Evolutionary conservation across 2,888 invertebrate genomes (phyloP), one percentile per base, ranked within the genome.

Genomic region (Argyresthia goedartella): DNA sequence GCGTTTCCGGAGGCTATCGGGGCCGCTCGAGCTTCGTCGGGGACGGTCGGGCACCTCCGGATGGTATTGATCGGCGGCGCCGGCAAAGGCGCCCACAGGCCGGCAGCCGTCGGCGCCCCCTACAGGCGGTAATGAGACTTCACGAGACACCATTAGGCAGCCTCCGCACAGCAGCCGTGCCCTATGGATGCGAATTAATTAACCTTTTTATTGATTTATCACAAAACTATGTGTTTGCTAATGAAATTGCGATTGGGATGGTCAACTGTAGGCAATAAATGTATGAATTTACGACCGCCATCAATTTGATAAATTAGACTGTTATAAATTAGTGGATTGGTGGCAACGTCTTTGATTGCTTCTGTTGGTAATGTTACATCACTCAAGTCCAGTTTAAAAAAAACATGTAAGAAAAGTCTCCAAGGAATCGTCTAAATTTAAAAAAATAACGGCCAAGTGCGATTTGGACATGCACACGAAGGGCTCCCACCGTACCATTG

Each of bases 121-220:
- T 67, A 65, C 65, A 65, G 71, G 68, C 67, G 69, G 69, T 81
- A 81, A 82, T 80, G 76, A 25, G 39, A 80, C 64, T 77, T 78
- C 79, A 82, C 81, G 73, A 76, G 68, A 69, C 78, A 81, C 78
- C 81, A 84, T 85, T 81, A 85, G 84, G 76, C 78, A 77, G 74
- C 76, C 70, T 73, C 77, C 8, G 39, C 36, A 48, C 39, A 25
- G 3, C 52, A 35, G 67, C 69, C 77, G 75, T 75, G 71, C 63
- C 71, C 67, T 70, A 66, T 70, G 73, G 73, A 66, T 72, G 76
- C 73, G 67, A 80, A 84, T 84, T 80, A 81, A 82, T 81, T 78
- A 76, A 69, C 66, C 71, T 77, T 78, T n/a, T 76, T 79, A 84
- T 85, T 82, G 84, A 84, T 84, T 84, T 76, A 81, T 14, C 15